phyloP scores from a whole-genome alignment of 2,888 invertebrate genomes.

The Mesorhabditis sp. region DNA sequence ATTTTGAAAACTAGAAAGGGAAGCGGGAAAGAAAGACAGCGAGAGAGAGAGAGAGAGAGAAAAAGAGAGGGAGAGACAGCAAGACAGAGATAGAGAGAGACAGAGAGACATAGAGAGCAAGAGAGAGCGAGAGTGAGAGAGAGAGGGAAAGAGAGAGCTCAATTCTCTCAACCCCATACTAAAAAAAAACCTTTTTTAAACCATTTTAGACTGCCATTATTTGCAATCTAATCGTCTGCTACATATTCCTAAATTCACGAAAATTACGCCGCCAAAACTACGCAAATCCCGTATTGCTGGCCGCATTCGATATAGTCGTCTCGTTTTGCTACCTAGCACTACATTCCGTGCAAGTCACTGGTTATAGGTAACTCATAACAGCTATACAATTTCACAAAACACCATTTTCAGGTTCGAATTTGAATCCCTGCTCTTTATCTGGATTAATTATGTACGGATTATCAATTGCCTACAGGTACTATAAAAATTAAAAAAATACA shows the following conservation, averaged over 20 bases:
- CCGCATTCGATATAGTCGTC: slow-evolving; percentile 31
- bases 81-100: too few relatives aligned
- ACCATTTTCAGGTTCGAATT: background rate
- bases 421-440: background rate
- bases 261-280: slow-evolving; percentile 47
- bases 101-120: too few relatives aligned
- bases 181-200: background rate
- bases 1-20: background rate
- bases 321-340: background rate
- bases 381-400: background rate
- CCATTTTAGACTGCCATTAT: slow-evolving; percentile 13
- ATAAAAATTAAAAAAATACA: background rate
- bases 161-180: too few relatives aligned
- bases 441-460: slow-evolving; percentile 12
- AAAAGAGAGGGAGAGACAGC: too few relatives aligned
- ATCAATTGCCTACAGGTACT: slow-evolving; percentile 30
- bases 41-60: too few relatives aligned
- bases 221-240: slow-evolving; percentile 36
- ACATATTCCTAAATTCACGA: slow-evolving; percentile 43
- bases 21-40: too few relatives aligned
- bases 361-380: slow-evolving; percentile 22
- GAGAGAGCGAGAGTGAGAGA: too few relatives aligned
- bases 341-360: slow-evolving; percentile 1
- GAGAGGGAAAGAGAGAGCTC: too few relatives aligned
- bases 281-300: slow-evolving; percentile 44